Conservation (phyloP, 2,113 vertebrate species). For the Recurvirostra avosetta region DNA sequence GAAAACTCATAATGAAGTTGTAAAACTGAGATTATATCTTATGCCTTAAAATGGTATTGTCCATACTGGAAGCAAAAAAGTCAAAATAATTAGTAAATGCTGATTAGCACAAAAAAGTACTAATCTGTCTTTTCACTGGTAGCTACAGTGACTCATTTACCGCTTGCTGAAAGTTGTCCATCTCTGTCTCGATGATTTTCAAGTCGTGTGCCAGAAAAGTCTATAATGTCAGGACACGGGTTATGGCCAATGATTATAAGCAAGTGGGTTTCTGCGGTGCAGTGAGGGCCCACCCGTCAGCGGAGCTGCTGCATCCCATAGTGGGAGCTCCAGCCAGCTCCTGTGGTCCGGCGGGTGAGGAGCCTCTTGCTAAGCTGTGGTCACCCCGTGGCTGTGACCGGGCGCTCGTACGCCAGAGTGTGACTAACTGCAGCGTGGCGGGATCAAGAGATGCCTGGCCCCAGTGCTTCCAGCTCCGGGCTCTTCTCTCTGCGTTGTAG, state of each 20-base stretch:
- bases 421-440: not conserved
- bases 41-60: not conserved
- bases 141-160: not conserved
- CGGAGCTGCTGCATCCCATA: not conserved
- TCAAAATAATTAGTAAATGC: not conserved
- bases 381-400: fast-evolving
- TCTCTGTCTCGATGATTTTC: not conserved
- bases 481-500: not conserved
- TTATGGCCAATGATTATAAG: not conserved
- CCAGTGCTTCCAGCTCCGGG: fast-evolving
- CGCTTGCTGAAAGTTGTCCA: not conserved
- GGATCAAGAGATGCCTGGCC: not conserved
- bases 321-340: not conserved
- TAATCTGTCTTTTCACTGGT: not conserved
- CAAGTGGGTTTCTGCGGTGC: not conserved
- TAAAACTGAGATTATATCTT: conserved; percentile 14
- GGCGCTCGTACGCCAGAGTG: fast-evolving
- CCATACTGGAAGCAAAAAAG: not conserved
- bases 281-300: not conserved
- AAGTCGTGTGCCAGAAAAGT: not conserved
- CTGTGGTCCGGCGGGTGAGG: not conserved
- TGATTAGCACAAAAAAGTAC: not conserved
- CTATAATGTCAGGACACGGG: not conserved
- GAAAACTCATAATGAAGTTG: conserved; percentile 11
- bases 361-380: not conserved